These are phyloP conservation scores for Patiria pectinifera DNA, from an alignment of 53 echinoderm and acorn worm genomes.

Conservation along the genomic window DNA sequence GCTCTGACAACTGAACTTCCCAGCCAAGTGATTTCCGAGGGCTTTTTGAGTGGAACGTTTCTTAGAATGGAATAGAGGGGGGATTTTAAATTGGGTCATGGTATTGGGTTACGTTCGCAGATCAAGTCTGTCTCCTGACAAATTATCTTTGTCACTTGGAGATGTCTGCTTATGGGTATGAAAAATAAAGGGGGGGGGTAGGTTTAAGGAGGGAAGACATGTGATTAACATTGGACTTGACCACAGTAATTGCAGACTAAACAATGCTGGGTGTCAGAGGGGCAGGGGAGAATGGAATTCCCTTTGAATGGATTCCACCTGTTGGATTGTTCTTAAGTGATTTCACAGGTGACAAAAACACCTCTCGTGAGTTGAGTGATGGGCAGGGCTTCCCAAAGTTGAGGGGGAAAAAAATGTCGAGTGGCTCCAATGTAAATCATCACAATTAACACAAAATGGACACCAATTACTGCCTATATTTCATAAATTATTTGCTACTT, in stretches of 20 bases:
- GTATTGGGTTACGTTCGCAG: neutral
- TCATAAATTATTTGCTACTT: neutral
- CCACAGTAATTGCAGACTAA: conserved; percentile 46
- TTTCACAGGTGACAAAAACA: conserved; percentile 40
- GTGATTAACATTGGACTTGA: conserved; percentile 43
- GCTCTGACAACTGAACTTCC: conserved; percentile 12
- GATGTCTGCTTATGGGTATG: neutral
- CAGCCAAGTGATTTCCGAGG: neutral
- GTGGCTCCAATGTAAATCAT: neutral
- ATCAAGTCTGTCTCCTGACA: neutral
- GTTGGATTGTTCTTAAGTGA: conserved; percentile 28
- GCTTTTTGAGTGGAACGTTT: neutral
- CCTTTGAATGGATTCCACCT: conserved; percentile 42
- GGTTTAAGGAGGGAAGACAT: neutral
- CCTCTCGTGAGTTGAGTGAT: conserved; percentile 22
- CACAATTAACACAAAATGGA: neutral
- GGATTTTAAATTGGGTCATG: neutral
- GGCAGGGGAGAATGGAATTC: neutral
- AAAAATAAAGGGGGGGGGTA: neutral
- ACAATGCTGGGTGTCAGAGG: conserved; percentile 40
- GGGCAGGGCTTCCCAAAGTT: neutral
- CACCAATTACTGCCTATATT: neutral
- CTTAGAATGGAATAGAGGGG: neutral
- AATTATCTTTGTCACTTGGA: conserved; percentile 35
- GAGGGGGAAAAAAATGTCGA: neutral